phyloP scores from a whole-genome alignment of 2,113 vertebrate species.

The Cyrtonyx montezumae region DNA sequence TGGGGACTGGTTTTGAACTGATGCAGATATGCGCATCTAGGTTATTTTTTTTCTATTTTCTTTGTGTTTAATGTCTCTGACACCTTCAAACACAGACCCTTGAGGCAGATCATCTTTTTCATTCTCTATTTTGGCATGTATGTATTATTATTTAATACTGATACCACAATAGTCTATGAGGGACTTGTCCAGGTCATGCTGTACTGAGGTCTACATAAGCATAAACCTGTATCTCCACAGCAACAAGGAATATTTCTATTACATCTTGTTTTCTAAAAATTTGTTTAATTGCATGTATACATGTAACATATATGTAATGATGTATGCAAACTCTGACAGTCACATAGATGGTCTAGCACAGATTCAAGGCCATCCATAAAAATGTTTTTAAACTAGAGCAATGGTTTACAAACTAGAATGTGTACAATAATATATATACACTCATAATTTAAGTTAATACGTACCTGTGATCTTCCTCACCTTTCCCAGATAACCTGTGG shows the following conservation, averaged over 20 bases:
- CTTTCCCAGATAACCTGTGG: not conserved
- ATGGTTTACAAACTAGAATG: not conserved
- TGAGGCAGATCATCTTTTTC: not conserved
- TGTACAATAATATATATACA: not conserved
- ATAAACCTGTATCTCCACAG: not conserved
- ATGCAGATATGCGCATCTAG: conserved; percentile 22
- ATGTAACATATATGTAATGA: not conserved
- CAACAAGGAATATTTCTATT: not conserved
- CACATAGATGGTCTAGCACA: not conserved
- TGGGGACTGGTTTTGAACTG: conserved; percentile 13
- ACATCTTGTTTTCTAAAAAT: not conserved
- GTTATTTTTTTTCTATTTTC: not conserved
- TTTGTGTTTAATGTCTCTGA: conserved; percentile 14
- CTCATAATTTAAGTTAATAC: not conserved
- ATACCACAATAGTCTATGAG: not conserved
- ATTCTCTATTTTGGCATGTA: not conserved
- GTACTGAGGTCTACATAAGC: not conserved
- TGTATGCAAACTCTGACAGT: not conserved
- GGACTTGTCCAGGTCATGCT: not conserved
- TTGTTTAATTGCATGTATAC: not conserved
- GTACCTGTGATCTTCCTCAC: not conserved
- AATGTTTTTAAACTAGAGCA: not conserved
- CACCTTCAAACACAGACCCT: conserved; percentile 38
- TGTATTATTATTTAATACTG: not conserved
- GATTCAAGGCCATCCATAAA: not conserved